A percentile compares a stretch with the other conserved stretches of the same genome.
Conservation (phyloP, 2,888 invertebrate species). For the Orthosia gothica region DNA sequence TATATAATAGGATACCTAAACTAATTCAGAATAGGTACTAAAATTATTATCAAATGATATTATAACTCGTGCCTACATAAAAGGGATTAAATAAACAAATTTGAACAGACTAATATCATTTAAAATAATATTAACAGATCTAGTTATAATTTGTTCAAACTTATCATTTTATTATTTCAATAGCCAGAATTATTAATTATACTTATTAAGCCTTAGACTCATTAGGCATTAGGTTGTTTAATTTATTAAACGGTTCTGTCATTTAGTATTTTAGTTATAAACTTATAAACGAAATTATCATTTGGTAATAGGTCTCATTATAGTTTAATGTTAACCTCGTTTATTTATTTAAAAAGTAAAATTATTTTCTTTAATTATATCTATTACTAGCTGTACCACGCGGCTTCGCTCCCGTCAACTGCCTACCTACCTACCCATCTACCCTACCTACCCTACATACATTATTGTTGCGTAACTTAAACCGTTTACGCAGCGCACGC, state of each 20-base stretch:
- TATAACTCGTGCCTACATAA: not conserved
- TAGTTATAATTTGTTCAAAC: not conserved
- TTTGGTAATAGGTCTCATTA: not conserved
- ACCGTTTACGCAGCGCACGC: too few relatives aligned
- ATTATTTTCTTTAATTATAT: not conserved
- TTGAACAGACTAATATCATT: not conserved
- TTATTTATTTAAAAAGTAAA: not conserved
- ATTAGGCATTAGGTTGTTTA: conserved; percentile 8
- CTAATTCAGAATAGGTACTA: not conserved
- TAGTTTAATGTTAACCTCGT: not conserved
- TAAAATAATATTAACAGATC: not conserved
- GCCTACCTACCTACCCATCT: too few relatives aligned
- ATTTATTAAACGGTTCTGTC: conserved; percentile 7
- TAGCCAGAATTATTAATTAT: not conserved
- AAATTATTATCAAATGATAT: not conserved
- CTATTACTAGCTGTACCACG: too few relatives aligned
- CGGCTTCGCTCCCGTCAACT: too few relatives aligned
- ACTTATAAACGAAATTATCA: not conserved
- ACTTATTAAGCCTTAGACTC: not conserved
- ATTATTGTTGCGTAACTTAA: too few relatives aligned
- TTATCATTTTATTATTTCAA: conserved; percentile 2
- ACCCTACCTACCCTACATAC: too few relatives aligned
- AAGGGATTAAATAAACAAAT: not conserved
- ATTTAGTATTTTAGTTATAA: not conserved
- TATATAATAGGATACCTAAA: too few relatives aligned